Evolutionary conservation across 2,113 vertebrate genomes (phyloP).

Genomic region (Strix uralensis): DNA sequence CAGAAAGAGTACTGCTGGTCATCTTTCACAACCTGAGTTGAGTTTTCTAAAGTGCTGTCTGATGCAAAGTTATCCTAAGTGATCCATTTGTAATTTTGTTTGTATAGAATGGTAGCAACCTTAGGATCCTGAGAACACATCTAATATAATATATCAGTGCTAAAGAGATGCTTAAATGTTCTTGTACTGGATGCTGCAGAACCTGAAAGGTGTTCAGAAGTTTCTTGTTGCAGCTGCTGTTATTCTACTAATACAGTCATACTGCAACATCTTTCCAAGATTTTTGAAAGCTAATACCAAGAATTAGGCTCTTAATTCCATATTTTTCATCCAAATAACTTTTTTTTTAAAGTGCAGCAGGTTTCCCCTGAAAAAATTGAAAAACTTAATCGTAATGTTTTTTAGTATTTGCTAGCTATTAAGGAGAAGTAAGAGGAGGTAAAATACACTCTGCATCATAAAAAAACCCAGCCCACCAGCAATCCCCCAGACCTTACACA

Average conservation of each 20-base stretch:
- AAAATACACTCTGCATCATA: background rate
- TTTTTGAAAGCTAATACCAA: background rate
- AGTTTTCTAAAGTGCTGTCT: background rate
- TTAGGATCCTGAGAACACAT: background rate
- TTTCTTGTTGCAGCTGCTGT: background rate
- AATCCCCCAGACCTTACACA: background rate
- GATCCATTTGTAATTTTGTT: background rate
- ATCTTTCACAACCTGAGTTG: background rate
- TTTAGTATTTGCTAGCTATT: background rate
- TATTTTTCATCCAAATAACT: background rate
- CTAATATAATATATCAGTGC: background rate
- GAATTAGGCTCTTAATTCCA: background rate
- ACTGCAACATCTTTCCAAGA: background rate
- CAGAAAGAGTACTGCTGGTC: background rate
- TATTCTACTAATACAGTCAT: background rate
- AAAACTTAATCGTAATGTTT: background rate
- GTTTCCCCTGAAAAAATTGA: background rate
- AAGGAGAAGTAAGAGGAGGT: background rate
- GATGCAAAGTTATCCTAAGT: background rate
- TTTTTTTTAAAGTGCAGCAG: background rate
- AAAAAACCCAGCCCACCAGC: fast-evolving
- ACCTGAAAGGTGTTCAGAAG: background rate
- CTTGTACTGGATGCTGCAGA: background rate
- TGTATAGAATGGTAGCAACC: background rate
- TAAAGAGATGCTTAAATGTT: background rate